Evolutionary conservation across 1,140 invertebrate genomes (phyloP), one percentile per base, ranked within the genome.

Genomic region (Bombus confusus): DNA sequence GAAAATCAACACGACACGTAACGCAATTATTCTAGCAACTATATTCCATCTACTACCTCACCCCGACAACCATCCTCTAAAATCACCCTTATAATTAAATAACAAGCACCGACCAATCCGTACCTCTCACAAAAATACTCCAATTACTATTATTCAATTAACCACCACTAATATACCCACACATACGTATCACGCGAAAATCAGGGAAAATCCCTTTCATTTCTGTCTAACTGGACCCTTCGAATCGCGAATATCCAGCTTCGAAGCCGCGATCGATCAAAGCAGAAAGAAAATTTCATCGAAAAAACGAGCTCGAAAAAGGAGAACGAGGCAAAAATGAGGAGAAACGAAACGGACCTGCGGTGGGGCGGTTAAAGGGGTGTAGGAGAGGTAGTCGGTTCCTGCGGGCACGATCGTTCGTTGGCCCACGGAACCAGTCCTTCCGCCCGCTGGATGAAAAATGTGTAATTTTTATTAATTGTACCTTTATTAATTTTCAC

Each of bases 381-480:
- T 62, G 86, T 83, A 34, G 43, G 0, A 28, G 43, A 31, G 72
- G 28, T 18, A 64, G 71, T n/a, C 22, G 22, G 62, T 78, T 69
- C 82, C 64, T 71, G 82, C 74, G 82, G 64, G 82, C 39, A 59
- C 52, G 83, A 72, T 66, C 37, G 59, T 64, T 74, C 31, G 52
- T 75, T 28, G 18, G 73, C 52, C 52, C 28, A 39, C 43, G 31
- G 62, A 59, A 57, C 57, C 66, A 88, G n/a, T 83, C 69, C 47
- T 64, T 75, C 68, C 75, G 72, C 84, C 82, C 89, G 90, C 90
- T 92, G 88, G 88, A 93, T 93, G 91, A 93, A 93, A 93, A 92
- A 92, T 93, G 88, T 93, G 88, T 92, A 93, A 93, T 93, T 93
- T 93, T 93, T 93, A 92, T 93, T 93, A 93, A 93, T 92, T 92